Evolutionary conservation across 1,140 invertebrate species (phyloP), one percentile per base, ranked within the genome.

Genomic region (Physella acuta): DNA sequence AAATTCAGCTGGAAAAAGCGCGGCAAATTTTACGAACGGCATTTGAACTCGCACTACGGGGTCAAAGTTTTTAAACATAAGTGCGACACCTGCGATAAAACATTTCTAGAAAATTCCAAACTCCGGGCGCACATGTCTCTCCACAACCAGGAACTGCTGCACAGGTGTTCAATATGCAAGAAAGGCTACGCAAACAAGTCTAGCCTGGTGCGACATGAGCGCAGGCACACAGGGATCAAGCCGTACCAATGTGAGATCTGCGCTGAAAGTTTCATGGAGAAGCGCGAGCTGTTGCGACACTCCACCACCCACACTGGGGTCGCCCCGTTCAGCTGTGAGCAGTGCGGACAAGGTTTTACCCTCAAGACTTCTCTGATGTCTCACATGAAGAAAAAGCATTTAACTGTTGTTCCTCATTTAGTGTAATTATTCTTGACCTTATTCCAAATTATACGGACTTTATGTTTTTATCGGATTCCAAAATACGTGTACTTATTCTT

Each of bases 61-160:
- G 56, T 69, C 26, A 66, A 70, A 37, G 28, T 64, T 16, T 73
- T 60, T 37, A 73, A 65, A 51, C 61, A 65, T 36, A 68, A 73
- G 37, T 73, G 72, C 63, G 63, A 67, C 5, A 36, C 36, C 14
- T 73, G 72, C 33, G 72, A 56, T 3, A 73, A 73, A 39, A 70
- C 62, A 24, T 73, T 73, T 34, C 72, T 70, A 5, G 63, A 68
- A 31, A 70, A 68, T 20, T 65, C 62, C 30, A 70, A 70, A 58
- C 64, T 67, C 1, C 11, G 28, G 20, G 44, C 62, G 0, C 72
- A 73, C 39, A 51, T 66, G 53, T 44, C 58, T 0, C 39, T 44
- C 8, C 72, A 73, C 53, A 61, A 53, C 31, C 33, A 44, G 5
- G 59, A 70, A 16, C 68, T 36, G 20, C 26, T 61, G 4, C 51